Evolutionary conservation across 2,113 vertebrate genomes (phyloP), one percentile per base, ranked within the genome.

Genomic region (Elephas maximus): DNA sequence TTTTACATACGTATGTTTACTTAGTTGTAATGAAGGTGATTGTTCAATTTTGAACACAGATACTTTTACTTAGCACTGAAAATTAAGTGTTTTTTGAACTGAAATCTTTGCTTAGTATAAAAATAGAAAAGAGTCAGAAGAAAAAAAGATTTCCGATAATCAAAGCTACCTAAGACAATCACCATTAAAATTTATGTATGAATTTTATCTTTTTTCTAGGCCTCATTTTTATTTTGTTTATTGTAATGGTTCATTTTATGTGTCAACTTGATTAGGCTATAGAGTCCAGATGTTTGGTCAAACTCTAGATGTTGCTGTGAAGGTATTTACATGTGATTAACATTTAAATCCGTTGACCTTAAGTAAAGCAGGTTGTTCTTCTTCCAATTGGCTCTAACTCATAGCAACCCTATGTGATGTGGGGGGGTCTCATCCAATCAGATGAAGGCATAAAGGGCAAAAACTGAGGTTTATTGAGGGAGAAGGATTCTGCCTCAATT

Each of bases 201-300:
- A 65, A 88, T 80, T 73, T 30, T 77, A 10, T 24, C 24, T 78
- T 86, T 89, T 86, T 53, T 65, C n/a, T 21, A 77, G 45, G 15
- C 5, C 45, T 5, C 26, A 74, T 85, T 96, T 91, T 90, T 83
- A 85, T 95, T 94, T 87, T 57, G 17, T 78, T 48, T 48, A 17
- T 8, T 44, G 10, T 77, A 11, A 76, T 77, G 26, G 23, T 78
- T 48, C 1, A 44, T 48, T 78, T 44, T 78, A 28, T 48, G 76
- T 45, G 24, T 78, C 73, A 74, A 74, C n/a, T 74, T 74, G 73
- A 30, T 18, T 23, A 73, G 33, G 17, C 21, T 28, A 71, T n/a
- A 6, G 67, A 33, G 30, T 10, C 33, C 67, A 71, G 4, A 6
- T 20, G 60, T 62, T 73, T 73, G 69, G 69, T 73, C 73, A 74